These are phyloP conservation scores for Mareca strepera DNA, from an alignment of 2,797 vertebrate genomes.

Conservation along the genomic window DNA sequence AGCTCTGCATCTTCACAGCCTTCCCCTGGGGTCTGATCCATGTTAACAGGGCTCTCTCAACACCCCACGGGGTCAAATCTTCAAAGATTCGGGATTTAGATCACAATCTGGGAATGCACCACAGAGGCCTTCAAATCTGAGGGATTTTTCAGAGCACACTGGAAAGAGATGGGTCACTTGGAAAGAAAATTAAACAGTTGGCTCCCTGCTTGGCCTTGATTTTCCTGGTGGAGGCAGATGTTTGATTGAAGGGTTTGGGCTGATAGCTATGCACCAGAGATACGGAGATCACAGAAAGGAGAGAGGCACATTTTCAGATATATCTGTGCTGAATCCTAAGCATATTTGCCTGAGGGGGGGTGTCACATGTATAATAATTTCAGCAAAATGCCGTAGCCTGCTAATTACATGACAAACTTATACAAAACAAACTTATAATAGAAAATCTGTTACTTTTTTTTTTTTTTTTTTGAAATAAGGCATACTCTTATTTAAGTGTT, in stretches of 20 bases:
- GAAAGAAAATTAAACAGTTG: not conserved
- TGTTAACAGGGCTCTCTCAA: not conserved
- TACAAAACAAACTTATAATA: not conserved
- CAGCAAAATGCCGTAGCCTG: not conserved
- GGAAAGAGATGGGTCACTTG: not conserved
- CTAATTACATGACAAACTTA: not conserved
- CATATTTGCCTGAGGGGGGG: not conserved
- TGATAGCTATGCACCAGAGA: not conserved
- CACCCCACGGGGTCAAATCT: not conserved
- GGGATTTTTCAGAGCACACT: not conserved
- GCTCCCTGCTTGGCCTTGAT: not conserved
- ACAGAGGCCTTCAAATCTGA: not conserved
- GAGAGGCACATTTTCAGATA: not conserved
- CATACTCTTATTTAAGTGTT: not conserved
- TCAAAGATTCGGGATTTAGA: not conserved
- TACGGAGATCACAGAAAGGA: not conserved
- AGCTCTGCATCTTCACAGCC: not conserved
- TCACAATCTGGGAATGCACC: not conserved
- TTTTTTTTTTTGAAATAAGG: not conserved
- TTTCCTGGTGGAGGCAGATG: not conserved
- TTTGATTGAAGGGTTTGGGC: not conserved
- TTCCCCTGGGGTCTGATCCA: not conserved
- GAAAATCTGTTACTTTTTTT: not conserved
- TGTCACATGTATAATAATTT: not conserved
- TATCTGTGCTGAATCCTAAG: not conserved